Conservation (phyloP, 2,797 vertebrate species). For the Oryzias sinensis region DNA sequence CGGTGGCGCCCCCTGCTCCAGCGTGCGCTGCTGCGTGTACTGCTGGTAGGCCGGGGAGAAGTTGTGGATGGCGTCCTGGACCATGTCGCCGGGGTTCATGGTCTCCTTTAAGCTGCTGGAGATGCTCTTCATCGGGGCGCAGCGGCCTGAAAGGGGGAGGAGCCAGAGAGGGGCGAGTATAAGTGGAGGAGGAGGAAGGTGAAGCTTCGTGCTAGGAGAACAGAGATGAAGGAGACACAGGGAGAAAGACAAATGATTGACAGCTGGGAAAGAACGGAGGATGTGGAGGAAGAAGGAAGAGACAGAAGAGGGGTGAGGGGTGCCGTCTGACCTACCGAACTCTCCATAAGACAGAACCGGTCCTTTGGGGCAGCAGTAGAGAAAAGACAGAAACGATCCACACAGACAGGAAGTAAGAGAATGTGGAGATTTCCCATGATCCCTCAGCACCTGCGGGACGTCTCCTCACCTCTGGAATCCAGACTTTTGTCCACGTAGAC, state of each 20-base stretch:
- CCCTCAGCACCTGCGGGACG: background rate
- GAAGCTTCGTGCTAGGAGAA: background rate
- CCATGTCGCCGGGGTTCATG: constrained; percentile 96
- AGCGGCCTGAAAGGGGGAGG: constrained; percentile 78
- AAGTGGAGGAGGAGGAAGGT: background rate
- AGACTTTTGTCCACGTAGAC: constrained; percentile 93
- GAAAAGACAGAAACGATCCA: constrained; percentile 26
- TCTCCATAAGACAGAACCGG: constrained; percentile 73
- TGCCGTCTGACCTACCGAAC: constrained; percentile 73
- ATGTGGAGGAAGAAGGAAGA: background rate
- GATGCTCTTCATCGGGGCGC: constrained; percentile 99
- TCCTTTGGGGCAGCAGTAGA: constrained; percentile 71
- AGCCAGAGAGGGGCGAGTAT: too few species aligned
- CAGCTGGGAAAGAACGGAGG: background rate
- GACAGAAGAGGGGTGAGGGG: too few species aligned
- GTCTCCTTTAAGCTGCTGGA: constrained; percentile 99
- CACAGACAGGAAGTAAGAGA: constrained; percentile 13
- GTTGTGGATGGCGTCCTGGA: constrained; percentile 98
- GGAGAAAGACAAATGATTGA: constrained; percentile 24
- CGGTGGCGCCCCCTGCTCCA: constrained; percentile 81
- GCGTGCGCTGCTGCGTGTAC: constrained; percentile 96
- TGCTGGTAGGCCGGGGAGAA: constrained; percentile 99
- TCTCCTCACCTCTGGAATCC: constrained; percentile 86
- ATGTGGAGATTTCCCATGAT: background rate
- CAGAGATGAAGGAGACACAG: background rate